Conservation (phyloP, 2,113 vertebrate genomes). For the Hypanus sabinus region DNA sequence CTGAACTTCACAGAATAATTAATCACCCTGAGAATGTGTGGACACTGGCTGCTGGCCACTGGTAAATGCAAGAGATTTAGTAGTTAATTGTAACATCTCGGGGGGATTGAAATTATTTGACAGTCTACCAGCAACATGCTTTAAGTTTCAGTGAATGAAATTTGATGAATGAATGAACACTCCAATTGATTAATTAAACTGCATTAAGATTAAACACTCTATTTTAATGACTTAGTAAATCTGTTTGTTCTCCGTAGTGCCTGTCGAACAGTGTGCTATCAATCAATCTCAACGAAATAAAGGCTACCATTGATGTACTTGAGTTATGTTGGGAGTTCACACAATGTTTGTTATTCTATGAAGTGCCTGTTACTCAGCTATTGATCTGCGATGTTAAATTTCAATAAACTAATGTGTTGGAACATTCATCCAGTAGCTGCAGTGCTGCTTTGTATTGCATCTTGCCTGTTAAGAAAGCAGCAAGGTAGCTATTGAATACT, state of each 20-base stretch:
- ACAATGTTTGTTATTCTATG: neutral
- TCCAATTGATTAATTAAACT: constrained; percentile 9
- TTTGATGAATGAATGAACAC: neutral
- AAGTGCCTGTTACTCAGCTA: neutral
- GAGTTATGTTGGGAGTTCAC: neutral
- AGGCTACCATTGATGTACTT: constrained; percentile 8
- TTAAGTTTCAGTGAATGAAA: constrained; percentile 20
- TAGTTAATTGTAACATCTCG: neutral
- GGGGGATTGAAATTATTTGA: neutral
- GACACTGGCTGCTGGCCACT: neutral
- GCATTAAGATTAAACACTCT: neutral
- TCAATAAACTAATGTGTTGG: constrained; percentile 19
- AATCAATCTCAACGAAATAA: constrained; percentile 10
- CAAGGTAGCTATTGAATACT: neutral
- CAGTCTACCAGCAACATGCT: neutral
- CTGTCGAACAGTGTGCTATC: neutral
- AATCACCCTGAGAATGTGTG: neutral
- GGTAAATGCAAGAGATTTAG: neutral
- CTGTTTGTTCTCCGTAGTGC: neutral
- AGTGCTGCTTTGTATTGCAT: neutral
- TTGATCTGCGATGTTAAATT: neutral
- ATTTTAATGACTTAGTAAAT: constrained; percentile 5
- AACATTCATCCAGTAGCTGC: neutral
- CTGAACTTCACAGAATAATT: neutral
- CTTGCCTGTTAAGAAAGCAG: neutral